phyloP scores from a whole-genome alignment of 2,113 vertebrate genomes.

The Ictalurus punctatus region DNA sequence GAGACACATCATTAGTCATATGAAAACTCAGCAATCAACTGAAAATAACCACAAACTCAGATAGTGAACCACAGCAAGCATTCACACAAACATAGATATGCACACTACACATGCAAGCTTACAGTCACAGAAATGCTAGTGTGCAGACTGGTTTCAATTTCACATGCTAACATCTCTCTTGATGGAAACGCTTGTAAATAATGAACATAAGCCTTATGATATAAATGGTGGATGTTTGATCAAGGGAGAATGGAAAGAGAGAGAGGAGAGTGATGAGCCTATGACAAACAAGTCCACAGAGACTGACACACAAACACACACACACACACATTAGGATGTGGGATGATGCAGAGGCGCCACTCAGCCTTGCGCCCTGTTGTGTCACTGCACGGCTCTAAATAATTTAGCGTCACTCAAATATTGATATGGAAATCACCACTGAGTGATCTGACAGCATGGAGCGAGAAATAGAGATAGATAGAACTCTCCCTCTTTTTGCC shows the following conservation, averaged over 20 bases:
- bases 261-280: slow-evolving; percentile 17
- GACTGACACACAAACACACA: slow-evolving; percentile 46
- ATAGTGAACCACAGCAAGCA: slow-evolving; percentile 2
- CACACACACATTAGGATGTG: slow-evolving; percentile 46
- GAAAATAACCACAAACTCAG: slow-evolving; percentile 40
- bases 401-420: slow-evolving; percentile 82
- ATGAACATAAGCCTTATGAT: slow-evolving; percentile 8
- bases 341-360: slow-evolving; percentile 65
- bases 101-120: background rate
- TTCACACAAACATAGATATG: background rate
- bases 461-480: slow-evolving; percentile 26
- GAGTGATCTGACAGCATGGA: slow-evolving; percentile 66
- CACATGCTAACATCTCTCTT: background rate
- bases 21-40: slow-evolving; percentile 45
- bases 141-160: slow-evolving; percentile 1
- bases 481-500: background rate
- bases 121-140: background rate
- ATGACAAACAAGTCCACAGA: slow-evolving; percentile 14
- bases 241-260: slow-evolving; percentile 17
- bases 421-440: slow-evolving; percentile 81
- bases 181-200: slow-evolving; percentile 6
- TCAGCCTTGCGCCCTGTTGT: slow-evolving; percentile 72
- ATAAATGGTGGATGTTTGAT: slow-evolving; percentile 13
- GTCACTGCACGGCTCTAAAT: slow-evolving; percentile 74
- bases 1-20: slow-evolving; percentile 47